A percentile compares a stretch with the other conserved stretches of the same genome.
Conservation (phyloP, 2,888 invertebrate genomes). For the Cheilosia pagana region DNA sequence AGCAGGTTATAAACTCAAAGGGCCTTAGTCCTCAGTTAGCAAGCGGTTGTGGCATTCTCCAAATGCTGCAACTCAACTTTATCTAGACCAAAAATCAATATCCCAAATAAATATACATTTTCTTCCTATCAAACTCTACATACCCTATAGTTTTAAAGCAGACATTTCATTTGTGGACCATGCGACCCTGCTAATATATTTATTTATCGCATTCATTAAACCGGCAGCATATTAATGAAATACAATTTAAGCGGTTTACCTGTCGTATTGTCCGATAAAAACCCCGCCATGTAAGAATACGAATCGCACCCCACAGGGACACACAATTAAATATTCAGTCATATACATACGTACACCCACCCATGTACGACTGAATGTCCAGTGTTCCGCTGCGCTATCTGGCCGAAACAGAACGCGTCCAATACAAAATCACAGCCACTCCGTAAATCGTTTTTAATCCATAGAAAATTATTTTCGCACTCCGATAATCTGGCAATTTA, state of each 20-base stretch:
- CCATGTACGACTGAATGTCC: not conserved
- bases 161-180: too few relatives aligned
- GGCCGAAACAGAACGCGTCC: constrained; percentile 29
- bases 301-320: constrained; percentile 22
- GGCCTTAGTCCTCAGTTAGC: too few relatives aligned
- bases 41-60: too few relatives aligned
- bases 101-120: too few relatives aligned
- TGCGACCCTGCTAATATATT: constrained; percentile 24
- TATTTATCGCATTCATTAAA: constrained; percentile 59
- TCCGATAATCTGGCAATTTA: constrained; percentile 77
- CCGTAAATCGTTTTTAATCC: constrained; percentile 74
- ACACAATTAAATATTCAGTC: constrained; percentile 70
- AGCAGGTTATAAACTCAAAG: too few relatives aligned
- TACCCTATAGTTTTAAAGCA: not conserved
- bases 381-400: constrained; percentile 47
- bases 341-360: constrained; percentile 2
- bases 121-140: too few relatives aligned
- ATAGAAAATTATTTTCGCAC: constrained; percentile 75
- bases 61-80: too few relatives aligned
- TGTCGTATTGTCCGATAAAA: constrained; percentile 59
- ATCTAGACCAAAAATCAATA: too few relatives aligned
- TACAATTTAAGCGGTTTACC: constrained; percentile 73
- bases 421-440: constrained; percentile 31
- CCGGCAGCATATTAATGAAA: constrained; percentile 65
- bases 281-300: constrained; percentile 26